A percentile compares a stretch with the other conserved stretches of the same genome.
phyloP scores from a whole-genome alignment of 1,140 invertebrate genomes.

The Coenobita brevimanus region DNA sequence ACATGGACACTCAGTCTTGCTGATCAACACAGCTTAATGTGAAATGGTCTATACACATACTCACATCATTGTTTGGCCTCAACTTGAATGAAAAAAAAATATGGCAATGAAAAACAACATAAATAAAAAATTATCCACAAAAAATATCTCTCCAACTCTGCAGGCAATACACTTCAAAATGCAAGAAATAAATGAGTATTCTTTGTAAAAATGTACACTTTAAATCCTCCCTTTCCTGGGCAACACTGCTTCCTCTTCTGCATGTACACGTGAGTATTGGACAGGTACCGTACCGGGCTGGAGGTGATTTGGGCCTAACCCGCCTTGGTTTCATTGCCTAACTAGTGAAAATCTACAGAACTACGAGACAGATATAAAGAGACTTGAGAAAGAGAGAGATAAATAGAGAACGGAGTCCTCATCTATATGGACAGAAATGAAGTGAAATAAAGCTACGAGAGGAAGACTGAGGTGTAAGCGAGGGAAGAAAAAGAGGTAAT shows the following conservation, averaged over 20 bases:
- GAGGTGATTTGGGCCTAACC: slow-evolving; percentile 48
- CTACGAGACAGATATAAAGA: slow-evolving; percentile 39
- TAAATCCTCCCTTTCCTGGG: slow-evolving; percentile 32
- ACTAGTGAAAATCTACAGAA: slow-evolving; percentile 56
- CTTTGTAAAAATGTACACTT: background rate
- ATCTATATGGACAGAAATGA: background rate
- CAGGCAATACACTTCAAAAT: background rate
- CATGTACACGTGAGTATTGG: slow-evolving; percentile 55
- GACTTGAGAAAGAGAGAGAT: slow-evolving; percentile 19
- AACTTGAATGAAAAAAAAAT: no score
- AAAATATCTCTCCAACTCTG: no score
- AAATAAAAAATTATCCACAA: no score
- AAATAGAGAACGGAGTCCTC: background rate
- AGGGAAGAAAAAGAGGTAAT: background rate
- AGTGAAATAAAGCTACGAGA: slow-evolving; percentile 17
- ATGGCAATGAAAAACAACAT: no score
- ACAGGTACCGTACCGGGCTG: slow-evolving; percentile 45
- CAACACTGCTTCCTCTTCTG: slow-evolving; percentile 54
- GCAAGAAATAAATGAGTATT: slow-evolving; percentile 24
- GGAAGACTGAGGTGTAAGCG: background rate
- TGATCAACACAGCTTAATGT: no score
- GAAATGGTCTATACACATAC: no score
- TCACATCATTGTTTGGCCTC: no score
- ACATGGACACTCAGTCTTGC: no score
- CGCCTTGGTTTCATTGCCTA: slow-evolving; percentile 51